These are phyloP conservation scores for Corythornis madagascariensis DNA, from an alignment of 2,113 vertebrate genomes.

Conservation along the genomic window DNA sequence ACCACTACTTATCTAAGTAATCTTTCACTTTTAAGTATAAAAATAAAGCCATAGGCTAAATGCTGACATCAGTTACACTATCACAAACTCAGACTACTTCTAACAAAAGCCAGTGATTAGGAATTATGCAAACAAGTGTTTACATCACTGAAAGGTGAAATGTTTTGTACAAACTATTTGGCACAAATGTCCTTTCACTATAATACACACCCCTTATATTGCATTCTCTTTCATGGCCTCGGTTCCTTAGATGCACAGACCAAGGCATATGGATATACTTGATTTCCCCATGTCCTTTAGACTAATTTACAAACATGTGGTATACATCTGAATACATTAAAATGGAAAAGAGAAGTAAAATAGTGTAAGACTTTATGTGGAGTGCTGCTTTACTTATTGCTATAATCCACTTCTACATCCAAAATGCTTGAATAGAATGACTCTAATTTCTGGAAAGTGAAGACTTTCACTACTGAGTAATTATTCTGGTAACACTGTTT, in stretches of 20 bases:
- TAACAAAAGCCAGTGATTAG: neutral
- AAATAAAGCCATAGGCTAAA: neutral
- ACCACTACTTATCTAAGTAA: neutral
- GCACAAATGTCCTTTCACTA: neutral
- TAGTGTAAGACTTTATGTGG: neutral
- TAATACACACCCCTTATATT: neutral
- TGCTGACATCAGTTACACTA: neutral
- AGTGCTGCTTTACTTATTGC: neutral
- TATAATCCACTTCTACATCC: neutral
- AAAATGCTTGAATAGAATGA: neutral
- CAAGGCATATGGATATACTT: neutral
- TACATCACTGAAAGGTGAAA: neutral
- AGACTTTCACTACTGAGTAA: neutral
- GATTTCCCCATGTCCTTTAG: neutral
- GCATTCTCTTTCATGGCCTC: neutral
- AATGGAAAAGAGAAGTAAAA: neutral
- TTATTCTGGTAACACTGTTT: neutral
- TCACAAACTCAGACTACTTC: neutral
- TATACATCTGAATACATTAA: neutral
- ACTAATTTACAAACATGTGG: neutral
- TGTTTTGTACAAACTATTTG: neutral
- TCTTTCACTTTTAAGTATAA: neutral
- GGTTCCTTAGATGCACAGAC: neutral
- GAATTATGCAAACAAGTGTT: neutral
- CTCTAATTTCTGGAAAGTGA: neutral